Base-by-base conservation (phyloP, 2,888 invertebrate genomes). In the Ophion costatus region DNA sequence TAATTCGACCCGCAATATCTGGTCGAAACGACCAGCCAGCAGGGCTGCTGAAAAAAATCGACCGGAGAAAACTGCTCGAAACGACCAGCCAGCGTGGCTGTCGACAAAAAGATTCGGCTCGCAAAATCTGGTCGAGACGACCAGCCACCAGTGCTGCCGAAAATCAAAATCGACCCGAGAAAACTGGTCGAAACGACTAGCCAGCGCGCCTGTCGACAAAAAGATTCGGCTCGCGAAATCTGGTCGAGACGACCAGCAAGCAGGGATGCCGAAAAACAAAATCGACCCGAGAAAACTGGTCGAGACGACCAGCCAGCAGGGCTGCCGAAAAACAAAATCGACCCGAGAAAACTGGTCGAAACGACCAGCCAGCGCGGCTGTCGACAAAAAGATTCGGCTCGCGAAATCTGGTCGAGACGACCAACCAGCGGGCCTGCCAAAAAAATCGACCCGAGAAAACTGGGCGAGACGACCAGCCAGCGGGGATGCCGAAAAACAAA, bases 131-230 rank as follows among this genome's bases (percentile, higher is more conserved):
- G 29, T 29, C 29, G 29, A 29, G 29, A 29, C 29, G 29, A 29
- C 29, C 29, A 29, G 29, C 29, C 29, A 29, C 2, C 29, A 3
- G 29, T 2, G 29, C 29, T 29, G 29, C 29, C 29, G 1, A 29
- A 20, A 42, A 42, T 38, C 29, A 24, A 63, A 63, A 63, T 45
- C 69, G 45, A 45, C 45, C 45, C 69, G 6, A 69, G 14, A 69
- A 4, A 11, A 22, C 14, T 20, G 24, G 69, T 69, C 22, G 51
- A 45, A 69, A 22, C 42, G 63, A 63, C 63, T 24, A 63, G 22
- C 24, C 24, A 24, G 10, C 10, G 24, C 1, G 2, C 1, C 22
- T 57, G n/a, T 1, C 20, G 24, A 63, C 24, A 24, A 22, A 20
- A 24, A 17, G 6, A n/a, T n/a, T 63, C 63, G 63, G 24, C 63